Base-by-base conservation (phyloP, 2,888 invertebrate genomes). In the Tinea semifulvella region DNA sequence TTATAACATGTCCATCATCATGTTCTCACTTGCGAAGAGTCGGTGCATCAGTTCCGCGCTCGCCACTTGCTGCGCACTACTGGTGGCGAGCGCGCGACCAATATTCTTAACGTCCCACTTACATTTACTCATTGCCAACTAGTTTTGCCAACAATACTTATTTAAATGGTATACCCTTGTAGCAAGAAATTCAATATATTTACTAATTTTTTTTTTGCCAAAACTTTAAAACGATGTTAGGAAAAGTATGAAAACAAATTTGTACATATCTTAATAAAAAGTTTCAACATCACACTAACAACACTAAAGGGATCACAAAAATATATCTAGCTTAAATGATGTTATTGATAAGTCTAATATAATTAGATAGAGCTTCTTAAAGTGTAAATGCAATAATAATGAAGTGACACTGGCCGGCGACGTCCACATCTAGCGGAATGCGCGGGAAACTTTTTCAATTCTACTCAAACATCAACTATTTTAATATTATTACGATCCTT, bases 101-200 rank as follows among this genome's bases (percentile, higher is more conserved):
- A 16, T 5, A 27, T 6, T 13, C 42, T 13, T 18, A 42, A n/a
- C 27, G 18, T 42, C 16, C 42, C 42, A 27, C 28, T 20, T 27
- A 42, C 18, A 27, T 17, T n/a, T 57, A 61, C 50, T 49, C 46
- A 55, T 66, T 66, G 68, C 75, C 72, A 74, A 72, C 68, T 61
- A 62, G 61, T 59, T 53, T 63, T 63, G 66, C 72, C 74, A 71
- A 77, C 69, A 68, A 68, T 68, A 65, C 63, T 63, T 65, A 68
- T 58, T 66, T 65, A 59, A 60, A 72, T 76, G 79, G 74, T 72
- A 76, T 74, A 77, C 77, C 79, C 73, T 68, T 20, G 73, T 69
- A 69, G 73, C 79, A 76, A 76, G 74, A 75, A 73, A 61, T 58
- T 63, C 50, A 51, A 51, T 67, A 20, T 26, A 61, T 70, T 73